Evolutionary conservation across 2,113 vertebrate genomes (phyloP).

Genomic region (Gobiocypris rarus): DNA sequence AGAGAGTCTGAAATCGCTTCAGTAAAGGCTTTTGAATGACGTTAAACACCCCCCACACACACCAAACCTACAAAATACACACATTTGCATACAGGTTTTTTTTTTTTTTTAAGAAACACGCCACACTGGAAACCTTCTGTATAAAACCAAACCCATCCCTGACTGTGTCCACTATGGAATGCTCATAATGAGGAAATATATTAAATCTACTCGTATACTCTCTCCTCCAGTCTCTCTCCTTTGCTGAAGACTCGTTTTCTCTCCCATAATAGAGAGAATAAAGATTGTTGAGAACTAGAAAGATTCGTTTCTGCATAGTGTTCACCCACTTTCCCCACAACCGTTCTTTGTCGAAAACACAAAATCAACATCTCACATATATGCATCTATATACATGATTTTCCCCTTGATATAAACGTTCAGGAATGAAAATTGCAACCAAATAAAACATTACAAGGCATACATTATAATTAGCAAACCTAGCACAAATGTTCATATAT

Average conservation of each 20-base stretch:
- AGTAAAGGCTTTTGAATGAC: constrained; percentile 25
- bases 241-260: constrained; percentile 43
- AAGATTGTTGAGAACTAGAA: constrained; percentile 48
- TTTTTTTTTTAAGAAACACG: background rate
- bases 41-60: constrained; percentile 9
- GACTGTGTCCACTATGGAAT: constrained; percentile 46
- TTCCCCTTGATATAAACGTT: constrained; percentile 31
- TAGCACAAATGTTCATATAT: constrained; percentile 75
- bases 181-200: constrained; percentile 43
- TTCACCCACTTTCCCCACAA: constrained; percentile 40
- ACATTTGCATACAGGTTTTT: constrained; percentile 18
- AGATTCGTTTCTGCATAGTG: constrained; percentile 57
- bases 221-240: constrained; percentile 52
- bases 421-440: constrained; percentile 63
- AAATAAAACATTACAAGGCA: constrained; percentile 74
- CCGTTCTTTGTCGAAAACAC: constrained; percentile 38
- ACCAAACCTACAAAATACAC: constrained; percentile 35
- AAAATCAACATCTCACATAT: constrained; percentile 29
- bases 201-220: constrained; percentile 38
- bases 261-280: constrained; percentile 42
- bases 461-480: constrained; percentile 73
- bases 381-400: constrained; percentile 69
- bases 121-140: constrained; percentile 26
- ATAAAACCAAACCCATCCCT: constrained; percentile 48
- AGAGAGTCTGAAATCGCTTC: constrained; percentile 11